phyloP scores from a whole-genome alignment of 2,888 invertebrate species.

The Pasiphila rectangulata region DNA sequence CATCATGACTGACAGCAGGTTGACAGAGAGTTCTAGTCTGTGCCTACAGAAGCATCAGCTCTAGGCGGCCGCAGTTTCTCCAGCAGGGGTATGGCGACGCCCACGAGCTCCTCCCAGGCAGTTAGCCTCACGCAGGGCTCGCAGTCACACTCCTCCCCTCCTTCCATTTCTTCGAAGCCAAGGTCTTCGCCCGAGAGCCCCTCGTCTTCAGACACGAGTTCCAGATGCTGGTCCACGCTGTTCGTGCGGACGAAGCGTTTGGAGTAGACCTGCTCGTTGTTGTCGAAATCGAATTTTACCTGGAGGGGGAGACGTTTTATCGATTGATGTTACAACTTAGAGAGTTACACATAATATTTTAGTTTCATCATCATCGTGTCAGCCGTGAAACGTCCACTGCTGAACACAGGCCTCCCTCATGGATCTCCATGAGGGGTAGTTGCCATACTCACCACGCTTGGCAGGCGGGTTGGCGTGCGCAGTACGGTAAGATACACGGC shows the following conservation, averaged over 20 bases:
- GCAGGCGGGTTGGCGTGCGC: no score
- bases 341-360: no score
- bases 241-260: constrained; percentile 40
- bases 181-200: constrained; percentile 59
- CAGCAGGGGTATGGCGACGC: constrained; percentile 86
- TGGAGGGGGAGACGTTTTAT: constrained; percentile 30
- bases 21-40: constrained; percentile 53
- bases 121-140: constrained; percentile 61
- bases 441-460: no score
- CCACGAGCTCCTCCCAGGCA: constrained; percentile 88
- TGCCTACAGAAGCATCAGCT: constrained; percentile 67
- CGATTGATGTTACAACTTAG: no score
- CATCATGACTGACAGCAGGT: no score
- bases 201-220: constrained; percentile 46
- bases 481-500: no score
- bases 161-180: constrained; percentile 68
- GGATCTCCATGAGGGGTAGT: no score
- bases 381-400: no score
- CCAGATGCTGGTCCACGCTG: constrained; percentile 51
- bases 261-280: constrained; percentile 40
- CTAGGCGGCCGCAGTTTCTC: constrained; percentile 80
- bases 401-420: no score
- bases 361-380: no score
- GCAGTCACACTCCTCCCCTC: constrained; percentile 60
- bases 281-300: constrained; percentile 60